Evolutionary conservation across 2,797 vertebrate species (phyloP).

Genomic region (Alfaro cultratus): DNA sequence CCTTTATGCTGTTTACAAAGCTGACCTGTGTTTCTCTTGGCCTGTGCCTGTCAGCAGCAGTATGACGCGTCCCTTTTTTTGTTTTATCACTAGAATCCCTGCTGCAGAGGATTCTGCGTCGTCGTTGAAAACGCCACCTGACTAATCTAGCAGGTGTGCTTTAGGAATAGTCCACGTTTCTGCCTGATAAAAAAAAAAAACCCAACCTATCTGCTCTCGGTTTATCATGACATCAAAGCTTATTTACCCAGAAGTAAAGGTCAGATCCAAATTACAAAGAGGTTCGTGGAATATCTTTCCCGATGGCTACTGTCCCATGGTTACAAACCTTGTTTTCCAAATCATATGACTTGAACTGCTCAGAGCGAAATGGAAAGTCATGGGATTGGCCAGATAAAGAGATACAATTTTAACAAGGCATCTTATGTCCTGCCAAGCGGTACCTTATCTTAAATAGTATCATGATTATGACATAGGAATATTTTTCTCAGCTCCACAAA

Average conservation of each 20-base stretch:
- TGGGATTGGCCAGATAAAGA: conserved; percentile 55
- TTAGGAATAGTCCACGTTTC: background rate
- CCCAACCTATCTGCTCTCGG: background rate
- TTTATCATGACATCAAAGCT: conserved; percentile 7
- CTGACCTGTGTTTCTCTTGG: background rate
- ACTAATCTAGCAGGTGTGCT: background rate
- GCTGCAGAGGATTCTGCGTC: background rate
- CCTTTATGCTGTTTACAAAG: conserved; percentile 35
- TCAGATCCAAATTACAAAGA: conserved; percentile 27
- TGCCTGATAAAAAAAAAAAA: background rate
- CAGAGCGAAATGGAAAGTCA: conserved; percentile 54
- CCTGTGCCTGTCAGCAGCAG: conserved; percentile 13
- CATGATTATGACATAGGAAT: conserved; percentile 4
- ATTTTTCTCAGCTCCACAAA: background rate
- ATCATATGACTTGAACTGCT: conserved; percentile 64
- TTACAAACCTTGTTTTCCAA: conserved; percentile 61
- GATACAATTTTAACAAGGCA: conserved; percentile 31
- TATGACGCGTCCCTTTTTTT: conserved; percentile 4
- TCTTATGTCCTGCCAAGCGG: conserved; percentile 23
- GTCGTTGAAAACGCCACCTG: conserved; percentile 19
- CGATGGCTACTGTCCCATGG: conserved; percentile 43
- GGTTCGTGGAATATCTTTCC: conserved; percentile 22
- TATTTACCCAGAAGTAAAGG: conserved; percentile 6
- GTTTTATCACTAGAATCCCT: background rate
- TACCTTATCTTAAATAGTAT: conserved; percentile 17